These are phyloP conservation scores for Scaptodrosophila lebanonensis DNA, from an alignment of 1,140 invertebrate species.

Conservation along the genomic window DNA sequence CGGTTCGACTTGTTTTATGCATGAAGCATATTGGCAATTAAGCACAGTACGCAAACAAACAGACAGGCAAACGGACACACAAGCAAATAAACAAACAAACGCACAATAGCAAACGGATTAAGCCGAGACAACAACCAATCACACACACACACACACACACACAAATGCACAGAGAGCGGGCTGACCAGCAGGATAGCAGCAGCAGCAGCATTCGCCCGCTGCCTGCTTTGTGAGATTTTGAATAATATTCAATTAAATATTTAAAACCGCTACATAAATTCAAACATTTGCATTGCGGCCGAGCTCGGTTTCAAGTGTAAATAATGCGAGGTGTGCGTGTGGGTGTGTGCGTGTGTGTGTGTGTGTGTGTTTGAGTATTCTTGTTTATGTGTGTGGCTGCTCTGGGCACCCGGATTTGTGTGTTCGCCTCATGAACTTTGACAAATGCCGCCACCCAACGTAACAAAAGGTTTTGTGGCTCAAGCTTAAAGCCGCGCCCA, in stretches of 20 bases:
- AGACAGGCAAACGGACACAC: slow-evolving; percentile 2
- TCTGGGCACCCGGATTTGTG: no score
- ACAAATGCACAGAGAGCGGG: slow-evolving; percentile 14
- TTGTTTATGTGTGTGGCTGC: no score
- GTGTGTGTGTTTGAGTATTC: no score
- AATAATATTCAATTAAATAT: slow-evolving; percentile 77
- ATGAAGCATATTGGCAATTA: slow-evolving; percentile 37
- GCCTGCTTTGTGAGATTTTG: slow-evolving; percentile 41
- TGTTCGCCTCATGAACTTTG: slow-evolving; percentile 27
- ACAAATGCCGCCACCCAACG: slow-evolving; percentile 27
- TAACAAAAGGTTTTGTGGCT: no score
- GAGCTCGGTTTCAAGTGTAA: slow-evolving; percentile 45
- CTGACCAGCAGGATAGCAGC: slow-evolving; percentile 8
- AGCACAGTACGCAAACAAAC: slow-evolving; percentile 9
- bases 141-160: slow-evolving; percentile 1
- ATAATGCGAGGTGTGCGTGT: slow-evolving; percentile 25
- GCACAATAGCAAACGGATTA: no score
- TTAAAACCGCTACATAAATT: slow-evolving; percentile 75
- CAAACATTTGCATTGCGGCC: slow-evolving; percentile 58
- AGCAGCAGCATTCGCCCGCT: slow-evolving; percentile 26
- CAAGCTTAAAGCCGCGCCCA: no score
- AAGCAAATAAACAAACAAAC: slow-evolving; percentile 6
- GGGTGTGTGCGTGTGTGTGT: no score
- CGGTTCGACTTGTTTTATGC: slow-evolving; percentile 2
- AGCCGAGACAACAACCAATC: slow-evolving; percentile 38